Evolutionary conservation across 2,888 invertebrate species (phyloP).

Genomic region (Galerucella nymphaeae): DNA sequence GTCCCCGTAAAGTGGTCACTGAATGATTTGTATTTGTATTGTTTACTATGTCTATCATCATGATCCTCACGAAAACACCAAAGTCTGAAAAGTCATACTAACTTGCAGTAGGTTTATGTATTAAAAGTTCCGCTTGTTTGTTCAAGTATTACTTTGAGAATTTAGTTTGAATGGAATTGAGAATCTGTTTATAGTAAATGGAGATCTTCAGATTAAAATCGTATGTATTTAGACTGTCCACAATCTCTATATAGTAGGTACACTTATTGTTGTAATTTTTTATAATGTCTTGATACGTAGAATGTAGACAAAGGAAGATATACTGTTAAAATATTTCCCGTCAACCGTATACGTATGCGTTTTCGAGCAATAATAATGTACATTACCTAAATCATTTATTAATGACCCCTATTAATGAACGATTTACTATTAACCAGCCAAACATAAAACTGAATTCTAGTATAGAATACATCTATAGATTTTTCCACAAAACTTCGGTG

Average conservation of each 20-base stretch:
- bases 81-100: constrained; percentile 64
- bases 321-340: no score
- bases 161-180: background rate
- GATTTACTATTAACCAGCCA: no score
- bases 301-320: no score
- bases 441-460: no score
- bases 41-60: constrained; percentile 60
- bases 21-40: constrained; percentile 63
- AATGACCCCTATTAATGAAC: no score
- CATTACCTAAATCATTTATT: no score
- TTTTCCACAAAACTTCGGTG: no score
- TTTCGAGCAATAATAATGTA: no score
- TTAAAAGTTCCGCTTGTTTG: constrained; percentile 4
- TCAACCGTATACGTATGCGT: no score
- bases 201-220: background rate
- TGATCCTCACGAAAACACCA: constrained; percentile 62
- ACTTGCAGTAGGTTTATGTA: constrained; percentile 58
- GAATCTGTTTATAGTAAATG: background rate
- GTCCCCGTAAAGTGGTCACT: constrained; percentile 57
- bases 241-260: background rate
- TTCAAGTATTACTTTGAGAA: background rate
- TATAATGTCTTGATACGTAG: no score
- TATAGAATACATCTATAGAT: no score
- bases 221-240: background rate
- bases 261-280: background rate